These are phyloP conservation scores for Drosophila parabipectinata DNA, from an alignment of 1,140 invertebrate species.

Conservation along the genomic window DNA sequence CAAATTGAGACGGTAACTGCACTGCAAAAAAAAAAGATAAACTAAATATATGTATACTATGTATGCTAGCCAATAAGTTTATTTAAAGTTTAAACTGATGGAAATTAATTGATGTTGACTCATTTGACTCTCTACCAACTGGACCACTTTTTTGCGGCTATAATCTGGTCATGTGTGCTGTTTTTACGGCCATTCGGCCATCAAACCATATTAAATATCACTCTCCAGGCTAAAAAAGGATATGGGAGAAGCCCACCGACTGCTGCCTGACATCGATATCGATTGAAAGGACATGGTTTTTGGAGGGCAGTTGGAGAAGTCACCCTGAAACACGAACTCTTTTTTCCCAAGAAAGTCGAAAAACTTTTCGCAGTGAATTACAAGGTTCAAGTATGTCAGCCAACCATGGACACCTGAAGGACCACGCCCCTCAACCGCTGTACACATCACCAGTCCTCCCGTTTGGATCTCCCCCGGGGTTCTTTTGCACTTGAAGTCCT, in stretches of 20 bases:
- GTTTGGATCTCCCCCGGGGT: background rate
- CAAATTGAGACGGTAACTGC: conserved; percentile 40
- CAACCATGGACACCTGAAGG: conserved; percentile 11
- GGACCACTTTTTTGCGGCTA: background rate
- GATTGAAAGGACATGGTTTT: conserved; percentile 31
- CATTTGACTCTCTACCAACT: background rate
- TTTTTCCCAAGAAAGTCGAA: conserved; percentile 13
- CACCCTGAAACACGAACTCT: conserved; percentile 16
- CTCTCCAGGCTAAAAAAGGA: background rate
- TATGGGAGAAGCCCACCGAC: conserved; percentile 13
- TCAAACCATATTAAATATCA: conserved; percentile 1
- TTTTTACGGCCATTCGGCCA: background rate
- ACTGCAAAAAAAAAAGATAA: conserved; percentile 1
- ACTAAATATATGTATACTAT: conserved; percentile 1
- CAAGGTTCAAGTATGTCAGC: conserved; percentile 12
- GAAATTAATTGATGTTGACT: background rate
- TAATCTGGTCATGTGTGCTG: background rate
- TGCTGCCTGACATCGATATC: conserved; percentile 21
- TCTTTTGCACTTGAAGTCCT: conserved; percentile 8
- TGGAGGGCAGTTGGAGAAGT: conserved; percentile 25
- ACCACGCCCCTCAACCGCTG: conserved; percentile 14
- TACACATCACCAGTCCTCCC: background rate
- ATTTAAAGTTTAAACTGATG: background rate
- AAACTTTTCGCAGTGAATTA: conserved; percentile 15
- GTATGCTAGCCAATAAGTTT: background rate